Evolutionary conservation across 2,888 invertebrate species (phyloP).

Genomic region (Sceliomorpha sp.): DNA sequence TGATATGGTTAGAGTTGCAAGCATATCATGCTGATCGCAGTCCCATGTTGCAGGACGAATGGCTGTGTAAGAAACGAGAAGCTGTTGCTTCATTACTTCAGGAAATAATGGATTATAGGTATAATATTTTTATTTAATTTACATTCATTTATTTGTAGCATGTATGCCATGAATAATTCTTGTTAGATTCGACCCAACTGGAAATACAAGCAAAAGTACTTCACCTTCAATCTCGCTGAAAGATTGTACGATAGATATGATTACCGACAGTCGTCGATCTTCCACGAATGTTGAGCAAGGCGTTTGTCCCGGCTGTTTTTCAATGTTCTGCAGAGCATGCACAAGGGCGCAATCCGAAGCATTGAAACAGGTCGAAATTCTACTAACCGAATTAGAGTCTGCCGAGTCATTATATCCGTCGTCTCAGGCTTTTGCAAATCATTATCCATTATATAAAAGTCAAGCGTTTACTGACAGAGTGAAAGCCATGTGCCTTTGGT

Average conservation of each 20-base stretch:
- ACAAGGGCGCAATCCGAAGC: conserved; percentile 87
- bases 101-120: conserved; percentile 89
- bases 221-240: not conserved
- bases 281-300: conserved; percentile 45
- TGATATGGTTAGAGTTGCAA: conserved; percentile 95
- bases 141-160: not conserved
- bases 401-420: conserved; percentile 93
- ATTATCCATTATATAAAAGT: conserved; percentile 87
- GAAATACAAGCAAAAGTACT: conserved; percentile 54
- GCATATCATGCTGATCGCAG: conserved; percentile 90
- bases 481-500: conserved; percentile 94
- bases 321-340: conserved; percentile 87
- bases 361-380: conserved; percentile 86
- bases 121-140: conserved; percentile 25
- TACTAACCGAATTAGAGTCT: conserved; percentile 87
- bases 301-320: conserved; percentile 85
- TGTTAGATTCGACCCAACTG: conserved; percentile 64
- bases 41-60: conserved; percentile 89
- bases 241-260: not conserved
- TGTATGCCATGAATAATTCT: not conserved
- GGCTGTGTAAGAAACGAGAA: conserved; percentile 87
- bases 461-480: conserved; percentile 85
- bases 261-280: conserved; percentile 28
- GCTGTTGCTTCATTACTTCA: conserved; percentile 86
- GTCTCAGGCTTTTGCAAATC: conserved; percentile 87